Base-by-base conservation (phyloP, 2,888 invertebrate species). In the Phaedon cochleariae region DNA sequence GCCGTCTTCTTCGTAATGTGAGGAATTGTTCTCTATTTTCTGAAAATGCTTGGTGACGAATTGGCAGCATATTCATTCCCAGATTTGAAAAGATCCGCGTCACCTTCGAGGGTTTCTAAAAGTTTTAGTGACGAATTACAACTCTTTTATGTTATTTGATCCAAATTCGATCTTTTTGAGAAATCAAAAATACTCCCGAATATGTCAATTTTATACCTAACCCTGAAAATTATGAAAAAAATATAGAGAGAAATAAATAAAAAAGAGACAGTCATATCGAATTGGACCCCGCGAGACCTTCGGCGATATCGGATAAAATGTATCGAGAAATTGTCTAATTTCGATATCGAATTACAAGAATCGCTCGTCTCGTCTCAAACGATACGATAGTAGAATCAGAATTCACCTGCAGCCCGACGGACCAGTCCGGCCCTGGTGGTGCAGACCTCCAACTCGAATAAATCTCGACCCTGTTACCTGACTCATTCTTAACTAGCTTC, bases 401-500 rank as follows among this genome's bases (percentile, higher is more conserved):
- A 49, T 49, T n/a, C 21, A 17, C 18, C n/a, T 15, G 48, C 18
- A 5, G 26, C 3, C n/a, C n/a, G n/a, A n/a, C n/a, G n/a, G n/a
- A n/a, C n/a, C n/a, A n/a, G n/a, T n/a, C n/a, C n/a, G n/a, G n/a
- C n/a, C n/a, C n/a, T n/a, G n/a, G n/a, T n/a, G n/a, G n/a, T n/a
- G n/a, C n/a, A n/a, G n/a, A n/a, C n/a, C n/a, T n/a, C n/a, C n/a
- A n/a, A n/a, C n/a, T n/a, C n/a, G n/a, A n/a, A n/a, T n/a, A n/a
- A n/a, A n/a, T n/a, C n/a, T n/a, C n/a, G n/a, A n/a, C 68, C 59
- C 68, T 70, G 65, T 72, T 75, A 75, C 76, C 74, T 76, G 75
- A 72, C 68, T 71, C 73, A 72, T 72, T 73, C 74, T 73, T 74
- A 76, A 76, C 75, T 68, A 74, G 75, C 70, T 73, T 69, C 65